Evolutionary conservation across 2,113 vertebrate genomes (phyloP).

Genomic region (Engraulis encrasicolus): DNA sequence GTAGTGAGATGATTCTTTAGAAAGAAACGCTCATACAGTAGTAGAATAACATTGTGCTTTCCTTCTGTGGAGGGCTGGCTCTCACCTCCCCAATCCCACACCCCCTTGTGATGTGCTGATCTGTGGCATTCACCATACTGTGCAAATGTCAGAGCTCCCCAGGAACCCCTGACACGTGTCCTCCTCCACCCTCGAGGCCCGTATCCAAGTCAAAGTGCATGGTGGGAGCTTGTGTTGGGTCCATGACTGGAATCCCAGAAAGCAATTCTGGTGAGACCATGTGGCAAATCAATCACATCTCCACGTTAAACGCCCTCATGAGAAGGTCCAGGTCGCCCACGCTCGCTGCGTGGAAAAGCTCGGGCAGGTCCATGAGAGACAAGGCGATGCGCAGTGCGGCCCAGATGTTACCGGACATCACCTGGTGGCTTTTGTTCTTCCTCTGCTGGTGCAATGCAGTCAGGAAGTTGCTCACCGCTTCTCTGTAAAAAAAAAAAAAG

Average conservation of each 20-base stretch:
- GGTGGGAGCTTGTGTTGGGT: not conserved
- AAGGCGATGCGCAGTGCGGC: slow-evolving; percentile 93
- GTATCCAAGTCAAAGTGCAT: not conserved
- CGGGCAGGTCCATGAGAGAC: slow-evolving; percentile 97
- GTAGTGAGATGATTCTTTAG: not conserved
- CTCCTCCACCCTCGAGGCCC: not conserved
- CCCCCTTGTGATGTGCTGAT: not conserved
- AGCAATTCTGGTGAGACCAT: too few relatives aligned
- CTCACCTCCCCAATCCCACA: not conserved
- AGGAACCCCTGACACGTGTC: not conserved
- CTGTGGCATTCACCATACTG: slow-evolving; percentile 2
- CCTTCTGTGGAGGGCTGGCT: not conserved
- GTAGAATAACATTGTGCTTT: not conserved
- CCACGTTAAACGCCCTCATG: slow-evolving; percentile 93
- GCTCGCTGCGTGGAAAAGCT: slow-evolving; percentile 97
- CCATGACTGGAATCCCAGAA: not conserved
- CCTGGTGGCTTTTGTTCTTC: slow-evolving; percentile 93
- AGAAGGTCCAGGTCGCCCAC: slow-evolving; percentile 95
- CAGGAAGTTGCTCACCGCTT: slow-evolving; percentile 97
- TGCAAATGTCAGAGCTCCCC: slow-evolving; percentile 4
- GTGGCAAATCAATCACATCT: slow-evolving; percentile 83
- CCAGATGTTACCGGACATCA: slow-evolving; percentile 98
- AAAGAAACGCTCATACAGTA: not conserved
- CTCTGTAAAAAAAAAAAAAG: slow-evolving; percentile 70
- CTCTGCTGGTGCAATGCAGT: slow-evolving; percentile 94